Base-by-base conservation (phyloP, 2,797 vertebrate genomes). In the Trematomus bernacchii region DNA sequence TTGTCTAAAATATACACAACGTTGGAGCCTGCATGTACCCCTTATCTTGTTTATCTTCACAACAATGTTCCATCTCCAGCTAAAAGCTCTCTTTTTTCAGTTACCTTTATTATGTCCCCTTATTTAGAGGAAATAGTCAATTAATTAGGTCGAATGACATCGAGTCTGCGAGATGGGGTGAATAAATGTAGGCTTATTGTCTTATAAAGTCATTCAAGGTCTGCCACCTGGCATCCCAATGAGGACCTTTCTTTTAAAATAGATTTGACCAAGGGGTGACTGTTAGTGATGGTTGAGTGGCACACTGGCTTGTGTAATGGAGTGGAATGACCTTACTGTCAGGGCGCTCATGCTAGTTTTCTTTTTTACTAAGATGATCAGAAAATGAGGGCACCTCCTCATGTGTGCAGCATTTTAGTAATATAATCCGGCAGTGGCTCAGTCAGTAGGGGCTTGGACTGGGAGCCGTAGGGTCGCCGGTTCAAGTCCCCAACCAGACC, bases 181-280 rank as follows among this genome's bases (percentile, higher is more conserved):
- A 37, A 78, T 71, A 89, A 92, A 92, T 86, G 85, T 64, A 54
- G 76, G 85, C 86, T 93, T 93, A 93, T 85, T 93, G 83, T 89
- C 82, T 91, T 93, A 94, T 88, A 82, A 87, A 89, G 84, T 82
- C 77, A 73, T 84, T 79, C 75, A 86, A 90, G 86, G 86, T 91
- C 92, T 90, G 78, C 90, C 89, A 91, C 79, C 87, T 91, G 91
- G 84, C 87, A 86, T 77, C 66, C 91, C 89, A 90, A 89, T 83
- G 73, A 78, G 59, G 13, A 60, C 80, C 63, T 83, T 89, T 89
- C 77, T 86, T 88, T 57, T 60, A 69, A 90, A 87, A 84, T 46
- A 85, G 72, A 83, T 72, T 40, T 50, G 81, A 88, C 57, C 89
- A 65, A 73, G 74, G 66, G 47, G 50, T 59, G 57, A 77, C 80